Evolutionary conservation across 2,797 vertebrate species (phyloP), one percentile per base, ranked within the genome.

Genomic region (Poeciliopsis paucimaculata): DNA sequence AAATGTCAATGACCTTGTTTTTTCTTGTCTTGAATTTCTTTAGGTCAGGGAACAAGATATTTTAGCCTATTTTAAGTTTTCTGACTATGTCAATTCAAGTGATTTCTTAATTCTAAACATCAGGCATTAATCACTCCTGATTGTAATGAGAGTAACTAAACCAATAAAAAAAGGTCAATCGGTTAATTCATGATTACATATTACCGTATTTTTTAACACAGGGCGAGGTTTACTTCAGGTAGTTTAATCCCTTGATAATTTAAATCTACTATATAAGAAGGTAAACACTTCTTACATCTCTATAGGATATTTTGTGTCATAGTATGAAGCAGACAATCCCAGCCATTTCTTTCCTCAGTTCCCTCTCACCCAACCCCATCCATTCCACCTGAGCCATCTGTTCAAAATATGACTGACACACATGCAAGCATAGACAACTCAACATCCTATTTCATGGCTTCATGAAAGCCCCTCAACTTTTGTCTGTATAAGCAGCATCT

Each of bases 311-410:
- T 8, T 66, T 26, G 73, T 77, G n/a, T 31, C 45, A 60, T 62
- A 78, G 23, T 10, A 43, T 51, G 36, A 43, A 31, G 77, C 71
- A 73, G 45, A 68, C 78, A 57, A 78, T 71, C 18, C 28, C 5
- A 39, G 43, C 31, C 41, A 68, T 43, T 77, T 84, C 66, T 51
- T 72, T 85, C 76, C 45, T 72, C 60, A 77, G 68, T 43, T 26
- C 49, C 74, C 74, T 73, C 39, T 45, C 57, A 79, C 77, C 47
- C 72, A 73, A 60, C 51, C 72, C 36, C 53, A 78, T 34, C 71
- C 43, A 72, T 76, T 80, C 66, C 47, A 82, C 76, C 81, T 79
- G 64, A 41, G 34, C 80, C 88, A 92, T 91, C 81, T 90, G 88
- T 84, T 89, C n/a, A 82, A 88, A 82, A 86, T 57, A 82, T 43